Evolutionary conservation across 1,140 invertebrate species (phyloP), one percentile per base, ranked within the genome.

Genomic region (Drosophila ananassae): DNA sequence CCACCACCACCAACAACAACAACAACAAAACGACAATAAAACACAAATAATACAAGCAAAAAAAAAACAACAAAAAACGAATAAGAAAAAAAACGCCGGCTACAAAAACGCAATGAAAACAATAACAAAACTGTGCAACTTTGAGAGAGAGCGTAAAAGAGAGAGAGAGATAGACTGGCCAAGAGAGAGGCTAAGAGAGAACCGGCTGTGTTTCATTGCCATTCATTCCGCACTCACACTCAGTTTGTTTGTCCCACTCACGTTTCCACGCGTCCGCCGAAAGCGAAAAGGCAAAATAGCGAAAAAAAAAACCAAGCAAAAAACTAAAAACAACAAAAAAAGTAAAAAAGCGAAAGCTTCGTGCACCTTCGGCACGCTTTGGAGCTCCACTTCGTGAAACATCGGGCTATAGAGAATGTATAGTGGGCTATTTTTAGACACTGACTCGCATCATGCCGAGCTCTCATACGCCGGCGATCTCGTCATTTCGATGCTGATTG

Each of bases 351-450:
- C 71, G 73, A 75, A 75, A 75, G 71, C 73, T 69, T 69, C 64
- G 64, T 34, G 12, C 28, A 12, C 25, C 44, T 47, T 77, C 54
- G 79, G 55, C 30, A 61, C 60, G 60, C 39, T 28, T 28, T 28
- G 25, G 25, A 28, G 25, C 25, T 0, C 25, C 25, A 28, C 25
- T 37, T 77, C 73, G 63, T 56, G n/a, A 21, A 41, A 37, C 61
- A 48, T 55, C 46, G 59, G 59, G 48, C 13, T 55, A 37, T 67
- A 82, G 81, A 90, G 84, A 89, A 89, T 82, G 87, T 90, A 60
- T 37, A 68, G 63, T 59, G 68, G 24, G 77, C 89, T 90, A 90
- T 89, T 90, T 90, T 73, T 90, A 90, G 89, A 60, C 59, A 13
- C 41, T 64, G 28, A 73, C 68, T 90, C 89, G 56, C 89, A 75